Conservation (phyloP, 2,888 invertebrate genomes). For the Micoletzkya japonica region DNA sequence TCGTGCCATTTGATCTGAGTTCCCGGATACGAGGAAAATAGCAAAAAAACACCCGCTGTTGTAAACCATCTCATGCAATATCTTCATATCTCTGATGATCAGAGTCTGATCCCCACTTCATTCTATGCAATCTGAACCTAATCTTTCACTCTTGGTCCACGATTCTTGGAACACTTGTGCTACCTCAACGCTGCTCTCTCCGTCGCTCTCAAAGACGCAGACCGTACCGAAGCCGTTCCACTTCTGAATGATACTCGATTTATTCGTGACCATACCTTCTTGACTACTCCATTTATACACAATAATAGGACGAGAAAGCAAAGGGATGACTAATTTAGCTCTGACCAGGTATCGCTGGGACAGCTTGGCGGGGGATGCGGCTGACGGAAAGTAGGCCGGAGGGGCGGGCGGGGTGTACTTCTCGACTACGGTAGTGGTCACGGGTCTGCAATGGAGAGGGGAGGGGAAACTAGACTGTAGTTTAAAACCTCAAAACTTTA, state of each 20-base stretch:
- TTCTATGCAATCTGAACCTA: no score
- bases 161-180: no score
- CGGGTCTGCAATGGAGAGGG: no score
- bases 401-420: constrained; percentile 33
- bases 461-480: no score
- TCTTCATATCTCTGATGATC: no score
- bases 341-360: constrained; percentile 77
- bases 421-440: no score
- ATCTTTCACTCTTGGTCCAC: no score
- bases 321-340: neutral
- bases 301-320: neutral
- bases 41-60: no score
- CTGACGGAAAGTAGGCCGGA: constrained; percentile 87
- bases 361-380: constrained; percentile 82
- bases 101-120: no score
- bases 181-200: constrained; percentile 81
- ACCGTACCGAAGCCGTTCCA: constrained; percentile 95
- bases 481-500: no score
- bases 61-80: no score
- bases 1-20: constrained; percentile 84
- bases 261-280: neutral
- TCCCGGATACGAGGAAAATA: no score
- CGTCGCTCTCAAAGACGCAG: constrained; percentile 77
- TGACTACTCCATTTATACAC: neutral
- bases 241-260: constrained; percentile 68